Percentiles rank a stretch among this genome's conserved stretches.
Conservation (phyloP, 2,888 invertebrate species). For the Torymus auratus region DNA sequence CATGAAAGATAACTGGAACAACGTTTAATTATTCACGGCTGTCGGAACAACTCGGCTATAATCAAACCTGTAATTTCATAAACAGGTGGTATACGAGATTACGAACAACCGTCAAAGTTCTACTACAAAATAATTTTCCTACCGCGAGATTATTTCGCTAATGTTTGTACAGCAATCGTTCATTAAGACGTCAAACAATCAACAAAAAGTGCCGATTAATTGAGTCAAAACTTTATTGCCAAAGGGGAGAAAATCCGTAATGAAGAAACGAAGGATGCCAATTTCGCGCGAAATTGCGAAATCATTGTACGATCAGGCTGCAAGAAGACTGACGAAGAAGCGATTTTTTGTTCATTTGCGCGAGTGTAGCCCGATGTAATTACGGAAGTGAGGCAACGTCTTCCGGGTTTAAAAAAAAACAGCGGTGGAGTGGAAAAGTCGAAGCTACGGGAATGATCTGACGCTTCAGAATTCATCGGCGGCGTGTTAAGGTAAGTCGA, state of each 20-base stretch:
- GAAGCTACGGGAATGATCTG: slow-evolving; percentile 35
- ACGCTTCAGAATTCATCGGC: slow-evolving; percentile 38
- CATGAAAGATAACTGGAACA: too few species aligned
- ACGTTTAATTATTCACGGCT: too few species aligned
- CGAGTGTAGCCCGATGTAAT: slow-evolving; percentile 26
- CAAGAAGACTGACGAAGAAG: background rate
- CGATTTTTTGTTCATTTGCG: slow-evolving; percentile 11
- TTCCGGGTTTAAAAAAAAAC: background rate
- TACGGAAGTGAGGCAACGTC: slow-evolving; percentile 27
- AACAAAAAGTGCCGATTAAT: slow-evolving; percentile 5
- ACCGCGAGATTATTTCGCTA: background rate
- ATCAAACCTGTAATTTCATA: too few species aligned
- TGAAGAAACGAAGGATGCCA: slow-evolving; percentile 40
- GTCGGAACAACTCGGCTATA: too few species aligned
- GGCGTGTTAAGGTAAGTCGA: slow-evolving; percentile 36
- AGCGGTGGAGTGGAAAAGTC: background rate
- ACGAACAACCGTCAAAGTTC: too few species aligned
- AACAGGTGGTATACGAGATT: too few species aligned
- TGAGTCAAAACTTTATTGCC: background rate
- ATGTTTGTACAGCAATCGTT: too few species aligned
- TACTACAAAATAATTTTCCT: background rate
- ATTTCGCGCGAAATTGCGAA: slow-evolving; percentile 8
- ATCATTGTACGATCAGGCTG: background rate
- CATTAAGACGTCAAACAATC: background rate
- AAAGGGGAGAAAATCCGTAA: background rate